Evolutionary conservation across 2,113 vertebrate genomes (phyloP).

Genomic region (Petrocephalus microphthalmus): DNA sequence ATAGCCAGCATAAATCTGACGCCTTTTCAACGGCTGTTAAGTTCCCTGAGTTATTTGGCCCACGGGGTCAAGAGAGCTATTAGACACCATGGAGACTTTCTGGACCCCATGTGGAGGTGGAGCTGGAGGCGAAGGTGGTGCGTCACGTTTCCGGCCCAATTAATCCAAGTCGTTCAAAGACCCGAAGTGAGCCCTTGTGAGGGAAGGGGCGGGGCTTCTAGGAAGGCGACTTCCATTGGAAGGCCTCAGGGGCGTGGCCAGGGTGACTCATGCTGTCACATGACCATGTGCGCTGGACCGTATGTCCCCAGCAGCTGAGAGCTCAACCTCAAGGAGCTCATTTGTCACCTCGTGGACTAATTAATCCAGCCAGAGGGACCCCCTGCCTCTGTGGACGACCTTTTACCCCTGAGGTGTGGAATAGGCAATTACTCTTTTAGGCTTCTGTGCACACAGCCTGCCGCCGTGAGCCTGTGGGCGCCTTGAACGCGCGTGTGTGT

Average conservation of each 20-base stretch:
- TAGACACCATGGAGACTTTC: neutral
- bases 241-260: neutral
- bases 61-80: constrained; percentile 14
- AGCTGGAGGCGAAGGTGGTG: neutral
- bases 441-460: constrained; percentile 33
- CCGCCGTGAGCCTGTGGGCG: neutral
- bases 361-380: constrained; percentile 48
- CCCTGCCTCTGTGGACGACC: constrained; percentile 43
- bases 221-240: neutral
- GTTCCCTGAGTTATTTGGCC: constrained; percentile 11
- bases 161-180: neutral
- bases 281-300: neutral
- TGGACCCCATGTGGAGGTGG: neutral
- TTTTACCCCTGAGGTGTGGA: constrained; percentile 46
- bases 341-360: constrained; percentile 38
- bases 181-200: neutral
- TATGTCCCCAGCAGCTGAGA: constrained; percentile 4
- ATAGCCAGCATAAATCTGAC: constrained; percentile 10
- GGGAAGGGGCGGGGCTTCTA: neutral
- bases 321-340: constrained; percentile 25
- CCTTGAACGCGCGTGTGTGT: neutral
- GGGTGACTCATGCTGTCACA: neutral
- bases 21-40: constrained; percentile 16
- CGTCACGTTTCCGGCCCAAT: neutral
- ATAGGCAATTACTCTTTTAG: constrained; percentile 48